Conservation (phyloP, 2,113 vertebrate genomes). For the Ailuropoda melanoleuca region DNA sequence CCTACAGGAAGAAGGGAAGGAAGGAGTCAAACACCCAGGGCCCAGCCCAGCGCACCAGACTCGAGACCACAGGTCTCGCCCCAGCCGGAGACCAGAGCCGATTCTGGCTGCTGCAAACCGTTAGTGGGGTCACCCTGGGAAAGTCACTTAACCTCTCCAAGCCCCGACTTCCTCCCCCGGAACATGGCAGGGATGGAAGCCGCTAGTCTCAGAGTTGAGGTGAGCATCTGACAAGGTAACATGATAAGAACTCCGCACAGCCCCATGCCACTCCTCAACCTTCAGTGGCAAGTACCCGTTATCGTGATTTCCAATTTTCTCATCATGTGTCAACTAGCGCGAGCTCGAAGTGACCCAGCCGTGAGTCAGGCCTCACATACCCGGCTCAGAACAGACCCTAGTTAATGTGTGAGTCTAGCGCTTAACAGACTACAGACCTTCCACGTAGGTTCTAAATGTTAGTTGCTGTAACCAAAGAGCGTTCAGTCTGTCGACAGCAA, state of each 20-base stretch:
- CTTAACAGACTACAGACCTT: rapidly evolving
- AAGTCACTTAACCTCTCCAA: neutral
- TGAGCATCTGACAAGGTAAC: neutral
- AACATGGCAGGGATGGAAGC: neutral
- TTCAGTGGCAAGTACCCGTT: rapidly evolving
- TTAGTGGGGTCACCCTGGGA: neutral
- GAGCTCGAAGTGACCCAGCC: neutral
- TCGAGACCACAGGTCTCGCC: neutral
- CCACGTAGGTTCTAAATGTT: rapidly evolving
- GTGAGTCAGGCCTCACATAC: neutral
- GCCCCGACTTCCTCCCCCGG: neutral
- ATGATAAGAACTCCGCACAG: too few relatives aligned
- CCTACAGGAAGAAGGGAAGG: slow-evolving; percentile 77
- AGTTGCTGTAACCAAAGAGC: too few relatives aligned
- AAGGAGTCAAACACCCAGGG: rapidly evolving
- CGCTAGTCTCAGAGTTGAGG: neutral
- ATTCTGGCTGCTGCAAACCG: neutral
- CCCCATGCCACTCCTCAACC: too few relatives aligned
- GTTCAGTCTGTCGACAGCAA: too few relatives aligned
- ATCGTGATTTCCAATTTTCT: too few relatives aligned
- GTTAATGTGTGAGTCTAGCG: neutral
- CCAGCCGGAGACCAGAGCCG: neutral
- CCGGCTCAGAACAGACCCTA: neutral
- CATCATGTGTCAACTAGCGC: neutral
- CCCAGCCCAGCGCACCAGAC: neutral